phyloP scores from a whole-genome alignment of 2,888 invertebrate species.

The Cephus runcator region DNA sequence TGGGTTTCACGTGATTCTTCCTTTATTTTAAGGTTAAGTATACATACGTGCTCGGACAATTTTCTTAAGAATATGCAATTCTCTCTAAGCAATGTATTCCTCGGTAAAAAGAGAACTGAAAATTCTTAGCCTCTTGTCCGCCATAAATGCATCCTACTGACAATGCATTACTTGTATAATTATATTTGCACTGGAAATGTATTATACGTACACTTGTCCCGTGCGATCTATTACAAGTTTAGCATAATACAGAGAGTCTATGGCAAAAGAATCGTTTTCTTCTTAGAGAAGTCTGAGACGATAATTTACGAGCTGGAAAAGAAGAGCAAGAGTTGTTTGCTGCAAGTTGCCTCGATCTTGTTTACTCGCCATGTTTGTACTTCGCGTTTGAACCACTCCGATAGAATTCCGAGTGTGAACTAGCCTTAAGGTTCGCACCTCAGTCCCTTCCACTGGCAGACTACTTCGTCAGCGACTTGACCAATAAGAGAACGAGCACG shows the following conservation, averaged over 20 bases:
- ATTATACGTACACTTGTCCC: neutral
- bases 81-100: neutral
- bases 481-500: neutral
- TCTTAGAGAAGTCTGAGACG: constrained; percentile 11
- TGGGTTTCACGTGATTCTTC: neutral
- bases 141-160: neutral
- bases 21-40: neutral
- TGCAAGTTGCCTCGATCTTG: constrained; percentile 12
- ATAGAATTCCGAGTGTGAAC: constrained; percentile 20
- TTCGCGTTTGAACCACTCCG: constrained; percentile 15
- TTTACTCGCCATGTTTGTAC: constrained; percentile 22
- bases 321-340: constrained; percentile 10
- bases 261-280: neutral
- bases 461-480: neutral
- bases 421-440: neutral
- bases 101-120: neutral
- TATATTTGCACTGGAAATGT: neutral
- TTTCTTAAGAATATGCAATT: neutral
- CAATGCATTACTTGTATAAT: neutral
- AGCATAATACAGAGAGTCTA: neutral
- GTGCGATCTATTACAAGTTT: neutral
- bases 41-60: neutral
- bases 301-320: constrained; percentile 18
- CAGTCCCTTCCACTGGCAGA: neutral
- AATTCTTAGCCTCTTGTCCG: neutral